A percentile compares a stretch with the other conserved stretches of the same genome.
These are phyloP conservation scores for Vipera latastei DNA, from an alignment of 2,797 vertebrate genomes.

Conservation along the genomic window DNA sequence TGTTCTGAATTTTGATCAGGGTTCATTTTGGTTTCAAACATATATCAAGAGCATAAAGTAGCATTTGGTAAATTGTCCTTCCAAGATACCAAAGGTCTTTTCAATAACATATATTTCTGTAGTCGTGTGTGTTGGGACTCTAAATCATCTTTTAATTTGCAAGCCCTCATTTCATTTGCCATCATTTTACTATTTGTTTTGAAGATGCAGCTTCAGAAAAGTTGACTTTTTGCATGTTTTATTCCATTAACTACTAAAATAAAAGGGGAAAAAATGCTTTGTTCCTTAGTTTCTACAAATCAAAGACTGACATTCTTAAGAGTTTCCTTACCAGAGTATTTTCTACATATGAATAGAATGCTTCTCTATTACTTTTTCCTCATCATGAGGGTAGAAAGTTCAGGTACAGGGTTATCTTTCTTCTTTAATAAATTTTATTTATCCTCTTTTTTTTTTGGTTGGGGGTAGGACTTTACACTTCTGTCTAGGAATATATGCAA, in stretches of 20 bases:
- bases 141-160: neutral
- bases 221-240: neutral
- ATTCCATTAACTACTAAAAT: neutral
- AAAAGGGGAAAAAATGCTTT: neutral
- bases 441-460: neutral
- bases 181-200: neutral
- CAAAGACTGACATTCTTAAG: neutral
- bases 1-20: neutral
- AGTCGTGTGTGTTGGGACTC: neutral
- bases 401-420: neutral
- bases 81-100: neutral
- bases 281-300: neutral
- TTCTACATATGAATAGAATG: neutral
- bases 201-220: neutral
- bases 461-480: neutral
- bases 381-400: neutral
- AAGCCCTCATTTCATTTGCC: neutral
- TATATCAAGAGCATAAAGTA: neutral
- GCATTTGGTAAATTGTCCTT: neutral
- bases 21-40: neutral
- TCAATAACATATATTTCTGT: neutral
- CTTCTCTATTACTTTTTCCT: neutral
- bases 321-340: neutral
- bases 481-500: neutral
- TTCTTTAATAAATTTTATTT: neutral